These are phyloP conservation scores for Picathartes gymnocephalus DNA, from an alignment of 2,113 vertebrate genomes.

Conservation along the genomic window DNA sequence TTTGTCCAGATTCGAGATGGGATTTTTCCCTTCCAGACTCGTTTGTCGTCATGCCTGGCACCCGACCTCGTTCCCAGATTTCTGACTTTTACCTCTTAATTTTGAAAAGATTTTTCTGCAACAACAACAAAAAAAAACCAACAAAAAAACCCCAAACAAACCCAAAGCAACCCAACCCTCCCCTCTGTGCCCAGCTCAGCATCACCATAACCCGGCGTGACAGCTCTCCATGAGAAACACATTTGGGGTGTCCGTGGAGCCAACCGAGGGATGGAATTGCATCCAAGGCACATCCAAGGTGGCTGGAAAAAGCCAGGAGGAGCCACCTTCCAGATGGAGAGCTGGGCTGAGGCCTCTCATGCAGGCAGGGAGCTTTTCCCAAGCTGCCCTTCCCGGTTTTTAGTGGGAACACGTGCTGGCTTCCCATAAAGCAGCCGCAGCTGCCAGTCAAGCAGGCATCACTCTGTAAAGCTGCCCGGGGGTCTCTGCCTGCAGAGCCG, in stretches of 20 bases:
- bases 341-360: neutral
- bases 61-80: neutral
- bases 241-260: neutral
- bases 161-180: neutral
- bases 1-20: neutral
- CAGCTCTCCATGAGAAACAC: neutral
- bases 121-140: neutral
- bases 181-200: neutral
- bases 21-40: neutral
- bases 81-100: neutral
- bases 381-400: neutral
- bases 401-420: neutral
- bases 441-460: slow-evolving; percentile 32
- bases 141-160: neutral
- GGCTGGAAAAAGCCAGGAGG: neutral
- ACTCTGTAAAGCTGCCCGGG: slow-evolving; percentile 46
- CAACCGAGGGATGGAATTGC: fast-evolving
- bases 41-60: fast-evolving
- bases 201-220: neutral
- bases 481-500: neutral
- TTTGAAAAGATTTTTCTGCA: neutral
- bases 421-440: neutral
- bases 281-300: neutral
- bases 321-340: neutral
- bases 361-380: neutral